Conservation (phyloP, 2,113 vertebrate species). For the Carollia perspicillata region DNA sequence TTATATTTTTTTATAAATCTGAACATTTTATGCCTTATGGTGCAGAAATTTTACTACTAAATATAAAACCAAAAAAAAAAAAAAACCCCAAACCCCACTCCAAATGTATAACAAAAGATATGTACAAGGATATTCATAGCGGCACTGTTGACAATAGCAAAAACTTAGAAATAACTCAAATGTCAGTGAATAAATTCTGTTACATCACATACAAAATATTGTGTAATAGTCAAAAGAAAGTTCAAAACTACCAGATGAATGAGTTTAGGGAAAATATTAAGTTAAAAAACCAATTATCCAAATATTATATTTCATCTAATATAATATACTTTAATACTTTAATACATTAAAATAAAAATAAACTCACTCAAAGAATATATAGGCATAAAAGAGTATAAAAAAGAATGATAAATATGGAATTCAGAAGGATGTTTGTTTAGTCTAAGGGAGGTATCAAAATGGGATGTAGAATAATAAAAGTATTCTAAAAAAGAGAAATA, state of each 20-base stretch:
- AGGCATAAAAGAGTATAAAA: not conserved
- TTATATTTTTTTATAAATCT: not conserved
- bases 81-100: not conserved
- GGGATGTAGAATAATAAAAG: not conserved
- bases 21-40: not conserved
- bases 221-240: not conserved
- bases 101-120: not conserved
- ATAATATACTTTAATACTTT: not conserved
- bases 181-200: not conserved
- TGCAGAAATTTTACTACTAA: slow-evolving; percentile 3
- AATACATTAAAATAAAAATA: not conserved
- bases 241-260: not conserved
- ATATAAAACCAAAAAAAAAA: slow-evolving; percentile 37
- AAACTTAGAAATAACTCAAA: not conserved
- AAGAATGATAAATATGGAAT: not conserved
- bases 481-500: not conserved
- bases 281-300: not conserved
- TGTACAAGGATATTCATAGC: not conserved
- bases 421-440: not conserved
- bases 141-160: not conserved
- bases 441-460: not conserved
- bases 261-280: not conserved
- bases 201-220: not conserved
- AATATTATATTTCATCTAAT: not conserved
- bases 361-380: not conserved